Percentiles rank a stretch among this genome's conserved stretches.
Evolutionary conservation across 2,888 invertebrate species (phyloP).

Genomic region (Sphinx pinastri): DNA sequence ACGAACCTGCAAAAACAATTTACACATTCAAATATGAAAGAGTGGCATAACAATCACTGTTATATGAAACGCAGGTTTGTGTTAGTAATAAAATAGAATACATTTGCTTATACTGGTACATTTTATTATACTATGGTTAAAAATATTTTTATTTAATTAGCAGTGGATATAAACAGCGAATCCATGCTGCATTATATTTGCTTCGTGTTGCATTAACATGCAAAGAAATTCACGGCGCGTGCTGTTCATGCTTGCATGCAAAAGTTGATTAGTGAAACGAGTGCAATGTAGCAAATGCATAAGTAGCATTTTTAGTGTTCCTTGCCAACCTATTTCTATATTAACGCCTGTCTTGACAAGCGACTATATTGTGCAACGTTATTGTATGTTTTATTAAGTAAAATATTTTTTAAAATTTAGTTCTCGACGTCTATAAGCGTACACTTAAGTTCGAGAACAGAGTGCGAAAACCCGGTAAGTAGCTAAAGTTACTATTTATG

Average conservation of each 20-base stretch:
- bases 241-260: constrained; percentile 20
- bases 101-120: neutral
- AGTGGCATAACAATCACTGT: neutral
- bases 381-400: constrained; percentile 20
- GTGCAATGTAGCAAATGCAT: constrained; percentile 30
- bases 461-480: neutral
- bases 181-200: neutral
- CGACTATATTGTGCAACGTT: constrained; percentile 45
- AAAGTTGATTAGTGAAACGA: constrained; percentile 6
- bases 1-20: constrained; percentile 63
- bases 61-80: neutral
- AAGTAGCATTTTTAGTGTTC: constrained; percentile 6
- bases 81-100: neutral
- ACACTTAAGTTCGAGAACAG: neutral
- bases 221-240: constrained; percentile 17
- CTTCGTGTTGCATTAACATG: constrained; percentile 5
- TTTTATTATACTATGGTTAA: neutral
- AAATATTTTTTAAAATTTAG: neutral
- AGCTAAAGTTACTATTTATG: no score
- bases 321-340: neutral
- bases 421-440: constrained; percentile 7
- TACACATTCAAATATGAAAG: neutral
- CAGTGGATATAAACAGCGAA: neutral
- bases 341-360: constrained; percentile 32
- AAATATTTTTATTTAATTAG: neutral